Evolutionary conservation across 2,113 vertebrate genomes (phyloP).

Genomic region (Recurvirostra avosetta): DNA sequence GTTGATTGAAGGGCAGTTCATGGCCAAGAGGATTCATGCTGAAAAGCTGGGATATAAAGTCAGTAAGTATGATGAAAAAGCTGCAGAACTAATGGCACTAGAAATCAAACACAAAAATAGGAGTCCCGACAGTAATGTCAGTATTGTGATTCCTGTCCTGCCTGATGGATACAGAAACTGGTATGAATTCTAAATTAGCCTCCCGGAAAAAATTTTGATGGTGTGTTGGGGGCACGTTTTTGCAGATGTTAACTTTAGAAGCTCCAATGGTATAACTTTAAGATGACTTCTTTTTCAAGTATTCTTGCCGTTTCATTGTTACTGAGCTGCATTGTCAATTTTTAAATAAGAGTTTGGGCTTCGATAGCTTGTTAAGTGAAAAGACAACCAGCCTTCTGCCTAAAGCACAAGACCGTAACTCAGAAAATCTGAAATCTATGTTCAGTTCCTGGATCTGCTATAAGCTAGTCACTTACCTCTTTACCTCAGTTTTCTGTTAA

Average conservation of each 20-base stretch:
- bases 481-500: neutral
- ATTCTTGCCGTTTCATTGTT: neutral
- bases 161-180: neutral
- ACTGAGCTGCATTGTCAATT: neutral
- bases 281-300: neutral
- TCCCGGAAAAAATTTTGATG: neutral
- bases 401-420: neutral
- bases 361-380: neutral
- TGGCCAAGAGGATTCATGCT: constrained; percentile 91
- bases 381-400: neutral
- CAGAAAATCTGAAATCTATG: neutral
- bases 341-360: neutral
- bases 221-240: neutral
- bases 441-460: neutral
- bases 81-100: neutral
- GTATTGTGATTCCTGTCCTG: neutral
- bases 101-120: neutral
- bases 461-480: neutral
- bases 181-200: neutral
- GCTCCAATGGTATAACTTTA: neutral
- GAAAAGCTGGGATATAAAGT: constrained; percentile 90
- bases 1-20: constrained; percentile 92
- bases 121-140: neutral
- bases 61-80: constrained; percentile 76
- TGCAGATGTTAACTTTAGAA: neutral